Conservation (phyloP, 2,113 vertebrate genomes). For the Hirundichthys speculiger region DNA sequence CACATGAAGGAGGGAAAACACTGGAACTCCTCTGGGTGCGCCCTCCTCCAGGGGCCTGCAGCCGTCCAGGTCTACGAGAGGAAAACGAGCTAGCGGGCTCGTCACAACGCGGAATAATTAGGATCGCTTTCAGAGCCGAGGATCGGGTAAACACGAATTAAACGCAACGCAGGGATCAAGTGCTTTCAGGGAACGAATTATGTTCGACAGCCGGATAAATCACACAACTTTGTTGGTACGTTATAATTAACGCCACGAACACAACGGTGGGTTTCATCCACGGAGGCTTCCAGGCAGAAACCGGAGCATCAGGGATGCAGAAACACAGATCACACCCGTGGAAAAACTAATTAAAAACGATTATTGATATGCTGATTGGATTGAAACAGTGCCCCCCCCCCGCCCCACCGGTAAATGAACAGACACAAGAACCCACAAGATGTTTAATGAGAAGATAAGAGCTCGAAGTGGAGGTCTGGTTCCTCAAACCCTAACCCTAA, state of each 20-base stretch:
- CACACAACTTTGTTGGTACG: not conserved
- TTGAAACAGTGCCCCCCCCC: no score
- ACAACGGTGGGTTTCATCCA: not conserved
- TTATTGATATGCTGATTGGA: no score
- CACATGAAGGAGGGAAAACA: not conserved
- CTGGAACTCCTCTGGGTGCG: not conserved
- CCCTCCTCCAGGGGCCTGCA: not conserved
- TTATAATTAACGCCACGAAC: constrained; percentile 21
- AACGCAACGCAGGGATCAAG: constrained; percentile 2
- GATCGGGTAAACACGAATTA: constrained; percentile 18
- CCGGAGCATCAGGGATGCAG: no score
- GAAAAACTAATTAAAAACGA: no score
- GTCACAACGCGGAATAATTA: constrained; percentile 12
- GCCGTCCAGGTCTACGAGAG: not conserved
- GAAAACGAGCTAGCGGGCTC: not conserved
- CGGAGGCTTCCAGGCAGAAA: not conserved
- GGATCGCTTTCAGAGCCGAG: not conserved
- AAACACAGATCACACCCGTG: no score
- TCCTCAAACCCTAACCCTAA: no score
- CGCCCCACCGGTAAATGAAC: no score
- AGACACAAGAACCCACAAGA: no score
- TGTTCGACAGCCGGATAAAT: constrained; percentile 8
- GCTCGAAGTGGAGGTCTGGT: no score
- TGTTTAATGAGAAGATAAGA: no score
- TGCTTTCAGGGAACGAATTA: constrained; percentile 12